Conservation (phyloP, 2,888 invertebrate genomes). For the Mythimna lalbum region DNA sequence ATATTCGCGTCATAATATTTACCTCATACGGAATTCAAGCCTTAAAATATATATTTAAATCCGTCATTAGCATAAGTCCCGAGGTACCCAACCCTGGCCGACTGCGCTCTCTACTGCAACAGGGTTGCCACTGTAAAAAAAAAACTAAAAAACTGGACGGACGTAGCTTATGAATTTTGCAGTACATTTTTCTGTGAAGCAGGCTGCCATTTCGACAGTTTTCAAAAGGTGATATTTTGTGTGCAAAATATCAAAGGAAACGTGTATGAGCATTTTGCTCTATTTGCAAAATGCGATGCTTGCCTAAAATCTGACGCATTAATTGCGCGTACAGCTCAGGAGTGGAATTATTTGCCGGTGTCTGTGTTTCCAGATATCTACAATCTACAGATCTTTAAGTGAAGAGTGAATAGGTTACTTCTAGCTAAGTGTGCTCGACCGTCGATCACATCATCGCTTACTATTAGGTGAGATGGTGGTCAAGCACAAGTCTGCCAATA, state of each 20-base stretch:
- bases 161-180: slow-evolving; percentile 17
- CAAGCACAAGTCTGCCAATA: too few relatives aligned
- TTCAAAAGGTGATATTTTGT: background rate
- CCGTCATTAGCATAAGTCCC: slow-evolving; percentile 72
- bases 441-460: too few relatives aligned
- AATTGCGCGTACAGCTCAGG: too few relatives aligned
- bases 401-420: too few relatives aligned
- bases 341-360: too few relatives aligned
- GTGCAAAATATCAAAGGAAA: background rate
- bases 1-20: slow-evolving; percentile 55
- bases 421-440: too few relatives aligned
- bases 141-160: background rate
- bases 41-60: slow-evolving; percentile 72
- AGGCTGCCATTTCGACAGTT: background rate
- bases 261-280: background rate
- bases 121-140: slow-evolving; percentile 32
- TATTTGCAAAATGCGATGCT: background rate
- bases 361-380: too few relatives aligned
- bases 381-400: too few relatives aligned
- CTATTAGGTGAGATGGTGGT: too few relatives aligned
- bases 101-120: slow-evolving; percentile 49
- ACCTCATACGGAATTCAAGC: slow-evolving; percentile 49
- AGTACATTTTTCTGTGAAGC: slow-evolving; percentile 5
- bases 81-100: slow-evolving; percentile 22
- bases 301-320: too few relatives aligned